Evolutionary conservation across 2,113 vertebrate genomes (phyloP), one percentile per base, ranked within the genome.

Genomic region (Oncorhynchus mykiss): DNA sequence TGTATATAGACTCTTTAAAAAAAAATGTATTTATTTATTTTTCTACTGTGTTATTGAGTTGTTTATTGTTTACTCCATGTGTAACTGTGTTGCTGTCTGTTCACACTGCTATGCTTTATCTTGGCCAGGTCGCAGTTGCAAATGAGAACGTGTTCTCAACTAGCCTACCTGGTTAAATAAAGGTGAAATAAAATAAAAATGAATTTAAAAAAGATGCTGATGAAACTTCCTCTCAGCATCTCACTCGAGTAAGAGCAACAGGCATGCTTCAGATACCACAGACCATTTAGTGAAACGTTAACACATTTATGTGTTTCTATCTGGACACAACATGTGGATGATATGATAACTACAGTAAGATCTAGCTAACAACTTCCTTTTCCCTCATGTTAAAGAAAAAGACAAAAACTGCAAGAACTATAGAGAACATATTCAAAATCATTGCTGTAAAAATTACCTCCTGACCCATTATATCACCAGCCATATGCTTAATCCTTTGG

Each of bases 151-250:
- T 27, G 27, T 27, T 27, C 27, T 27, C 27, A 27, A 3, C 27
- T 27, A 27, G 27, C 27, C 27, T 27, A 27, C 3, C 27, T 27
- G 27, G 27, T 27, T 27, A 27, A 27, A 27, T 27, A 27, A 27
- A 27, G 27, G 27, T 27, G 27, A 27, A 27, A 27, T 3, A 27
- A 27, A 27, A 27, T 3, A 27, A 3, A 27, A 27, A 27, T 27
- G 3, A 0, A 27, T 27, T 3, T 27, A 27, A 27, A 27, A 27
- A 57, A 82, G 49, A 82, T 64, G 29, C 27, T 54, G 77, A 79
- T 74, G 86, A 88, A 82, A 84, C 29, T n/a, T 73, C 62, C 78
- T 89, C 85, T 92, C 84, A 87, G 72, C 84, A 73, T 70, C 70
- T 79, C 24, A 77, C 2, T 34, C 27, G 13, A 7, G 49, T 59